Evolutionary conservation across 1,140 invertebrate species (phyloP), one percentile per base, ranked within the genome.

Genomic region (Rhynchophorus ferrugineus): DNA sequence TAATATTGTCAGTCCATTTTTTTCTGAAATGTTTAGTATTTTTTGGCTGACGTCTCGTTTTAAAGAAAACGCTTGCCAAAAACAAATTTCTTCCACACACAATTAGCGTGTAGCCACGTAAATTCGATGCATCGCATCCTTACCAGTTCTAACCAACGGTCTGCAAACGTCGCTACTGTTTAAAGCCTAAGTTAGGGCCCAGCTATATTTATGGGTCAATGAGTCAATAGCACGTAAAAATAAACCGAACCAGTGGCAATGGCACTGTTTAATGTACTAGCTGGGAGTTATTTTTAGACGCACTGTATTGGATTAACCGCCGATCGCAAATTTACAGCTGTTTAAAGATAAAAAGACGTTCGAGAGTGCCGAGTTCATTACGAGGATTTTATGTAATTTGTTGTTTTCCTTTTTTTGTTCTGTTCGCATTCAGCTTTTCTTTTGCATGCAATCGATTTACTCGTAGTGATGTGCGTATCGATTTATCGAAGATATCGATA

Each of bases 231-330:
- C 22, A 44, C 5, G 22, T 19, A 50, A 44, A 50, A 50, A 50
- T 50, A 50, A 50, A 50, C 49, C 16, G 22, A 50, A 50, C 29
- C 41, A 18, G 49, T 50, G 49, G 49, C 49, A 50, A 50, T 50
- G 49, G 49, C 49, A 50, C 49, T 50, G 49, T 50, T 50, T 50
- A 50, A 50, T 50, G 49, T 50, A 29, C 49, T 50, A 50, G 49
- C 49, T 50, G 39, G 19, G 16, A 35, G 24, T 33, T 50, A 50
- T 50, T 50, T 50, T 50, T 50, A 50, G 42, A 14, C 5, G 49
- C 37, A n/a, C 11, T 13, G 34, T 13, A 45, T 36, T 37, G 14
- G 45, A 36, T n/a, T n/a, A 18, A 29, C 41, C 11, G 38, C 29
- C 35, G 17, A 50, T 44, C n/a, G n/a, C n/a, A n/a, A n/a, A n/a